Conservation (phyloP, 2,113 vertebrate species). For the Amphilophus citrinellus region DNA sequence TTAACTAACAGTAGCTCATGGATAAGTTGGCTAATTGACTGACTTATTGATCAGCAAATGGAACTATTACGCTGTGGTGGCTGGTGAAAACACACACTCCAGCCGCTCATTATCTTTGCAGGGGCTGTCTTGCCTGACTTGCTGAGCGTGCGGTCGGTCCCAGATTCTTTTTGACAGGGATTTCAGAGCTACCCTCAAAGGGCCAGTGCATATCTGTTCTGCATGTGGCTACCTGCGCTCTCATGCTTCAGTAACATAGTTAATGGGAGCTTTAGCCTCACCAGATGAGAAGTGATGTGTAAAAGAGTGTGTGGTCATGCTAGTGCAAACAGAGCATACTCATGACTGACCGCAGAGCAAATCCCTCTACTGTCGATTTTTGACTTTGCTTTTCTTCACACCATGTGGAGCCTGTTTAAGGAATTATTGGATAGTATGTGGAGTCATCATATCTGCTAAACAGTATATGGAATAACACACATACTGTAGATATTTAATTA, state of each 20-base stretch:
- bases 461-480: background rate
- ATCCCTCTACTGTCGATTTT: background rate
- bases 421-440: background rate
- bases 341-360: slow-evolving; percentile 22
- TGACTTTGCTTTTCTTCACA: background rate
- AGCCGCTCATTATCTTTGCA: slow-evolving; percentile 28
- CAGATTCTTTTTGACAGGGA: slow-evolving; percentile 48
- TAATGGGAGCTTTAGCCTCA: slow-evolving; percentile 71
- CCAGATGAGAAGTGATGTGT: slow-evolving; percentile 54
- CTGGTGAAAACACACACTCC: slow-evolving; percentile 9
- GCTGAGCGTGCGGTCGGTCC: slow-evolving; percentile 1
- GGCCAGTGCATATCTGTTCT: slow-evolving; percentile 46
- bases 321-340: slow-evolving; percentile 43
- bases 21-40: slow-evolving; percentile 53
- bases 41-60: slow-evolving; percentile 57
- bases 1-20: slow-evolving; percentile 22
- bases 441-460: background rate
- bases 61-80: slow-evolving; percentile 29
- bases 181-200: slow-evolving; percentile 36
- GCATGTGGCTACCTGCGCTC: slow-evolving; percentile 49
- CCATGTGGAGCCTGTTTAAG: background rate
- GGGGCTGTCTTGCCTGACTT: background rate
- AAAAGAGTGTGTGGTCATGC: slow-evolving; percentile 57
- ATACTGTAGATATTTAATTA: background rate
- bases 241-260: slow-evolving; percentile 68